Percentiles rank a stretch among this genome's conserved stretches.
These are phyloP conservation scores for Amiota communis DNA, from an alignment of 2,888 invertebrate genomes.

Conservation along the genomic window DNA sequence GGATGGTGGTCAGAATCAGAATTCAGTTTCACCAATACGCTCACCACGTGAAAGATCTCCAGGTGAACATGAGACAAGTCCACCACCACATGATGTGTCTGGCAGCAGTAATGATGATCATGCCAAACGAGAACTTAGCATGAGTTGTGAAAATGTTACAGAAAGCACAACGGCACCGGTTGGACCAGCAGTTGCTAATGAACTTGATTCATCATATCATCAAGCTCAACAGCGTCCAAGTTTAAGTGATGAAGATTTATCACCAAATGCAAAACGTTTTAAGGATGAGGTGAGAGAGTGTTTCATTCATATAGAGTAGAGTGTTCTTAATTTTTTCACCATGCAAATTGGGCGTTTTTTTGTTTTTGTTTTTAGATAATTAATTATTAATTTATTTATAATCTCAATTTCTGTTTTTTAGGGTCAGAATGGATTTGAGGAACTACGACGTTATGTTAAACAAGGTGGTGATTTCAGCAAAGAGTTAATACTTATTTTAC, in stretches of 20 bases:
- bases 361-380: not conserved
- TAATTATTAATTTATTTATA: too few relatives aligned
- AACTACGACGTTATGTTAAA: constrained; percentile 91
- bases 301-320: too few relatives aligned
- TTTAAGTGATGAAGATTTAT: constrained; percentile 60
- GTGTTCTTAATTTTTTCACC: too few relatives aligned
- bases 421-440: constrained; percentile 96
- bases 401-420: constrained; percentile 65
- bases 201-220: constrained; percentile 53
- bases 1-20: not conserved
- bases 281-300: constrained; percentile 65
- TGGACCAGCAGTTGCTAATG: constrained; percentile 34
- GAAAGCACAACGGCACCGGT: constrained; percentile 22
- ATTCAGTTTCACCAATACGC: constrained; percentile 11
- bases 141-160: constrained; percentile 60
- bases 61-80: not conserved
- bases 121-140: constrained; percentile 42
- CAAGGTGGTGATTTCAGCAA: constrained; percentile 96
- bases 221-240: constrained; percentile 49
- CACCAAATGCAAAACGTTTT: constrained; percentile 61
- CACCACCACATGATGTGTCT: not conserved
- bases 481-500: constrained; percentile 88
- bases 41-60: not conserved
- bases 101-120: constrained; percentile 4
- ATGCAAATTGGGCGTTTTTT: not conserved